These are phyloP conservation scores for Gadus macrocephalus DNA, from an alignment of 2,113 vertebrate species.

Conservation along the genomic window DNA sequence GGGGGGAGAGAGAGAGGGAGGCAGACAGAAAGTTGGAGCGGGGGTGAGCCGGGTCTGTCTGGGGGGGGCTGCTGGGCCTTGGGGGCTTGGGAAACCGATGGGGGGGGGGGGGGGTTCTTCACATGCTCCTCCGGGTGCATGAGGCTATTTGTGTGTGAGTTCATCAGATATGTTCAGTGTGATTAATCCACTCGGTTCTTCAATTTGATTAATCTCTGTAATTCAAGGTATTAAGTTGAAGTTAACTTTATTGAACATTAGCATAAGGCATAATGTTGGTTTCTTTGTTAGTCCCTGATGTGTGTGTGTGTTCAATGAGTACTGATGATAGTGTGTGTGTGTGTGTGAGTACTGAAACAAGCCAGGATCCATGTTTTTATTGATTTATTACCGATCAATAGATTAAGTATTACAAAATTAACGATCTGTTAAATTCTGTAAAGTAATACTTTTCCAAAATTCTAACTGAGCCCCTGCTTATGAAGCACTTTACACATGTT, in stretches of 20 bases:
- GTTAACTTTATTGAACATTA: no score
- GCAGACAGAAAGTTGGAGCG: conserved; percentile 49
- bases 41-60: conserved; percentile 54
- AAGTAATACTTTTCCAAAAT: no score
- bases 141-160: not conserved
- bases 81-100: conserved; percentile 62
- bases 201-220: no score
- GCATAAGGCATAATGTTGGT: not conserved
- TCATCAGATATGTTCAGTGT: no score
- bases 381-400: no score
- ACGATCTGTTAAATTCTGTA: no score
- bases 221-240: no score
- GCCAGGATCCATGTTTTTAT: no score
- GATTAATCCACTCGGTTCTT: no score
- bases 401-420: no score
- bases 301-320: not conserved
- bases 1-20: conserved; percentile 35
- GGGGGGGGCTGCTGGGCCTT: conserved; percentile 38
- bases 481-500: no score
- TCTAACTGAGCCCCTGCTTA: no score
- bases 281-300: not conserved
- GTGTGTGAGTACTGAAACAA: not conserved
- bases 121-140: not conserved
- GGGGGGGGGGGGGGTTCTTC: conserved; percentile 11
- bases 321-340: not conserved